Percentiles rank a stretch among this genome's conserved stretches.
Conservation (phyloP, 2,888 invertebrate genomes). For the Meteorus colon region DNA sequence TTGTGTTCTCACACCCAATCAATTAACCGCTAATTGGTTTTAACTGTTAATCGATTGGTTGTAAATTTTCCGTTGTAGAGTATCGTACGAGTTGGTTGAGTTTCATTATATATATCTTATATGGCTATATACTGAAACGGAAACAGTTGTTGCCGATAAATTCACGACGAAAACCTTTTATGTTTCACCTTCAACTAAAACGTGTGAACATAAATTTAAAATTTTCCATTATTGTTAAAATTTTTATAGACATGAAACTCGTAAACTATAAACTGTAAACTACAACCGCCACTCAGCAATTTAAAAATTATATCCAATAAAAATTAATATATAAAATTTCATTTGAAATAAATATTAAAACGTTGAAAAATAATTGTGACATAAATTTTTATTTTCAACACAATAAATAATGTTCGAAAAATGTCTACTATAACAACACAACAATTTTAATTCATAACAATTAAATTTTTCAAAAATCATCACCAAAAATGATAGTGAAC, state of each 20-base stretch:
- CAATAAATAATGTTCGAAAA: too few species aligned
- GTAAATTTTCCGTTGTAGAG: slow-evolving; percentile 47
- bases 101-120: background rate
- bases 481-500: too few species aligned
- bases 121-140: slow-evolving; percentile 29
- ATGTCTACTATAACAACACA: too few species aligned
- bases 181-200: slow-evolving; percentile 39
- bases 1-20: slow-evolving; percentile 43
- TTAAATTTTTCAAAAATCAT: too few species aligned
- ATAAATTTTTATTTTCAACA: too few species aligned
- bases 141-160: slow-evolving; percentile 64
- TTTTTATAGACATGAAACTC: slow-evolving; percentile 38
- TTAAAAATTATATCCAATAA: slow-evolving; percentile 1
- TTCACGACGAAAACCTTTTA: slow-evolving; percentile 55
- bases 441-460: too few species aligned
- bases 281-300: background rate
- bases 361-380: too few species aligned
- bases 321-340: background rate
- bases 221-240: slow-evolving; percentile 16
- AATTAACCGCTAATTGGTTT: slow-evolving; percentile 68
- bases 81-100: slow-evolving; percentile 25
- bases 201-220: slow-evolving; percentile 22
- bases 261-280: background rate
- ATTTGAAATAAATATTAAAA: too few species aligned
- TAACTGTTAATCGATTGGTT: slow-evolving; percentile 64